A percentile compares a stretch with the other conserved stretches of the same genome.
phyloP scores from a whole-genome alignment of 2,888 invertebrate genomes.

The Nomada fabriciana region DNA sequence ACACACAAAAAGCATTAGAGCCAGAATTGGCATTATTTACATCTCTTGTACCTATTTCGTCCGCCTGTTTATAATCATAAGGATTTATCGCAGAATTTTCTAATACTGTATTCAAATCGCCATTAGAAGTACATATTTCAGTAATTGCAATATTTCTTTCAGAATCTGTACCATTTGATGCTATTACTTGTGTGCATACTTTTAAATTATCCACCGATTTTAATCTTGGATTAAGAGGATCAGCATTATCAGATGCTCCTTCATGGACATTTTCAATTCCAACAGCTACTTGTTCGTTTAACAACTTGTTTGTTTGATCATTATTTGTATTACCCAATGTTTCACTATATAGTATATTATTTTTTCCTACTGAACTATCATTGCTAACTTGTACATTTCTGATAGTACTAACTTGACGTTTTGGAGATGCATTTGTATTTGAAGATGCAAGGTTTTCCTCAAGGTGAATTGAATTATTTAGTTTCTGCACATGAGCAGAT shows the following conservation, averaged over 20 bases:
- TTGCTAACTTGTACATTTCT: slow-evolving; percentile 9
- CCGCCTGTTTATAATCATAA: slow-evolving; percentile 16
- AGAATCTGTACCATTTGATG: slow-evolving; percentile 14
- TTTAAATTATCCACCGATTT: slow-evolving; percentile 10
- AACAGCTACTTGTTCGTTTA: background rate
- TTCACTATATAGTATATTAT: slow-evolving; percentile 11
- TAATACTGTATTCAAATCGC: background rate
- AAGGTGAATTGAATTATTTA: slow-evolving; percentile 26
- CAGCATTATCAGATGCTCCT: background rate
- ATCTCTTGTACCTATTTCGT: slow-evolving; percentile 5
- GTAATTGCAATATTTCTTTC: background rate
- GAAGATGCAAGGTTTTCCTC: slow-evolving; percentile 24
- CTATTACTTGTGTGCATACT: slow-evolving; percentile 2
- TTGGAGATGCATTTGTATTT: slow-evolving; percentile 35
- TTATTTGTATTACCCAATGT: slow-evolving; percentile 4
- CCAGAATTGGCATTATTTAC: slow-evolving; percentile 4
- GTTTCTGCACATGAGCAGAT: slow-evolving; percentile 2
- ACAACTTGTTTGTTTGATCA: slow-evolving; percentile 13
- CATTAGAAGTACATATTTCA: slow-evolving; percentile 5
- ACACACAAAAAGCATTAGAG: background rate
- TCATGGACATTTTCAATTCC: background rate
- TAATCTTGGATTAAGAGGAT: background rate
- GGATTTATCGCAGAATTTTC: background rate
- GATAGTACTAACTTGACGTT: slow-evolving; percentile 6
- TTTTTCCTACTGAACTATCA: background rate